Evolutionary conservation across 37 sponge, comb jelly and placozoan species (phyloP).

Genomic region (Dysidea cf. avara): DNA sequence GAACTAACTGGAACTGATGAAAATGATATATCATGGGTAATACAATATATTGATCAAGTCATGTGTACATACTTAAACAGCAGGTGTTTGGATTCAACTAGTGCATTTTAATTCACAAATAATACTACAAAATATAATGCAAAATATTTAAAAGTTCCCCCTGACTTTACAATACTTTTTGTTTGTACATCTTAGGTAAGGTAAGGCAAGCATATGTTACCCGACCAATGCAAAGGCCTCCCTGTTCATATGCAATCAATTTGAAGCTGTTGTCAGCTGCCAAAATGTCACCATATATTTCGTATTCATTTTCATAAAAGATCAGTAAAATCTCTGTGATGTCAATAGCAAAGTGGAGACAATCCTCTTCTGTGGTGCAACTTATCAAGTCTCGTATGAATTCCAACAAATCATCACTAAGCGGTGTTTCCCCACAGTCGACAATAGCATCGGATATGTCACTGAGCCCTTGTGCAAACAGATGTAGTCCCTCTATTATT

Average conservation of each 20-base stretch:
- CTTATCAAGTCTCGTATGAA: constrained; percentile 53
- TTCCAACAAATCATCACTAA: constrained; percentile 31
- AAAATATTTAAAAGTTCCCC: too few relatives aligned
- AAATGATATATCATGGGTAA: too few relatives aligned
- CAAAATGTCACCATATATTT: constrained; percentile 78
- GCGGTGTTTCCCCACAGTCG: constrained; percentile 48
- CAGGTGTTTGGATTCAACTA: too few relatives aligned
- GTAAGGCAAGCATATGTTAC: constrained; percentile 57
- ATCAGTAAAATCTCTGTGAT: constrained; percentile 50
- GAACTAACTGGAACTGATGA: too few relatives aligned
- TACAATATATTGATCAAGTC: too few relatives aligned
- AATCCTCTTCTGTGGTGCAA: constrained; percentile 60
- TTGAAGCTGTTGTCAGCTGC: constrained; percentile 61
- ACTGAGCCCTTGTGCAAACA: constrained; percentile 41
- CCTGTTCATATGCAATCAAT: constrained; percentile 63
- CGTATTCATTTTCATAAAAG: constrained; percentile 65
- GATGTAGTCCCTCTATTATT: constrained; percentile 53
- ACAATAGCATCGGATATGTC: constrained; percentile 62
- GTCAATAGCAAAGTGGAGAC: constrained; percentile 58
- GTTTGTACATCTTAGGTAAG: too few relatives aligned
- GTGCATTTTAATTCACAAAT: too few relatives aligned
- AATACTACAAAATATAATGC: too few relatives aligned
- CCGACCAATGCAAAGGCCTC: constrained; percentile 59
- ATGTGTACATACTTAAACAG: too few relatives aligned
- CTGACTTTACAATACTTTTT: too few relatives aligned